Evolutionary conservation across 2,113 vertebrate genomes (phyloP), one percentile per base, ranked within the genome.

Genomic region (Athene noctua): DNA sequence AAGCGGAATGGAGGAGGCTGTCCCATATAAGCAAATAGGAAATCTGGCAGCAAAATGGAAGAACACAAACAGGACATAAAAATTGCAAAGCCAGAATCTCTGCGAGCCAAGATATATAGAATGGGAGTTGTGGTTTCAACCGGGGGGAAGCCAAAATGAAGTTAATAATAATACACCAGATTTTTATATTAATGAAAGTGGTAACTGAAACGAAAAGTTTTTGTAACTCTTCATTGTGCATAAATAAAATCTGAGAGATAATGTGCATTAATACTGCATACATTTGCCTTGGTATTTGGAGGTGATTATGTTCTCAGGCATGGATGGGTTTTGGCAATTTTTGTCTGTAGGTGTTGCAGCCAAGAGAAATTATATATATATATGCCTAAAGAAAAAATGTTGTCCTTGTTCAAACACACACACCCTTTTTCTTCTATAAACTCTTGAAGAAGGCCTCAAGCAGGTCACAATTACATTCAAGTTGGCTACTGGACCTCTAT

Each of bases 21-120:
- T 82, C 83, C 73, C 62, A 22, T 77, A 20, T 73, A 96, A 97
- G 22, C 30, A 95, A 94, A 93, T 44, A 88, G 51, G 44, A 92
- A 95, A 65, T 66, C 49, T 95, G 83, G 42, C 81, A 66, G 54
- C 8, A 52, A 55, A 95, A 59, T 26, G 19, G 92, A 68, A 74
- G 55, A 96, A 95, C 47, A 54, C 25, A 96, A 97, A 87, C 40
- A 95, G 82, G 81, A 97, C 88, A 46, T 62, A 83, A 95, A 97
- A 94, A 82, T 9, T 88, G 13, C 71, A 96, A 96, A 96, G 47
- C 20, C 38, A 96, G 90, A 49, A 80, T 78, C 61, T 89, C 46
- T 87, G 51, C 8, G 55, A 91, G 67, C 75, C 79, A 97, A 96
- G 46, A 78, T 90, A 92, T 52, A 90, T 85, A 95, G 58, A 91